These are phyloP conservation scores for Bombus confusus DNA, from an alignment of 1,140 invertebrate species.

Conservation along the genomic window DNA sequence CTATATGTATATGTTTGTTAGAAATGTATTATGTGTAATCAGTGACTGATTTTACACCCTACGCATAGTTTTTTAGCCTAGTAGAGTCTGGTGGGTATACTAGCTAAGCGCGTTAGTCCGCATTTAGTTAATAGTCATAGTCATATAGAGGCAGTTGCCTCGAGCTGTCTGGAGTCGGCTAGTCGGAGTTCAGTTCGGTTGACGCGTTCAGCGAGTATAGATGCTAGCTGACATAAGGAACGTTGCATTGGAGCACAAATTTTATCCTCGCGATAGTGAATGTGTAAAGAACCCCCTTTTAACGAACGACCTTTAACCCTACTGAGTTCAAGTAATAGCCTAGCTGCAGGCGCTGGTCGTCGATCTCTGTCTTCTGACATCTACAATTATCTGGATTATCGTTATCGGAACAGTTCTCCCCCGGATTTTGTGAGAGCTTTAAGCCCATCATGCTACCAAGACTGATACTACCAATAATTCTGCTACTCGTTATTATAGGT, in stretches of 20 bases:
- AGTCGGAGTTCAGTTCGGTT: slow-evolving; percentile 34
- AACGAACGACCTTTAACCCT: slow-evolving; percentile 54
- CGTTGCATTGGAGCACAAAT: slow-evolving; percentile 29
- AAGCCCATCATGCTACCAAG: slow-evolving; percentile 56
- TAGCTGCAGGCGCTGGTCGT: slow-evolving; percentile 48
- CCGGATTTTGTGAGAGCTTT: slow-evolving; percentile 23
- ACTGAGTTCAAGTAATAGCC: slow-evolving; percentile 35
- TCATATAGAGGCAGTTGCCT: slow-evolving; percentile 38
- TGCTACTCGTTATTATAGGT: slow-evolving; percentile 65
- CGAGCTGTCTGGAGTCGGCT: slow-evolving; percentile 15
- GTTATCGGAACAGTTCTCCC: slow-evolving; percentile 11
- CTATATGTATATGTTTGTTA: neutral
- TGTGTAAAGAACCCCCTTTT: slow-evolving; percentile 33
- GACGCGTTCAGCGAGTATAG: slow-evolving; percentile 39
- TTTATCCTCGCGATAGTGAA: slow-evolving; percentile 38
- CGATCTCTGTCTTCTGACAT: slow-evolving; percentile 39
- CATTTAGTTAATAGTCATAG: slow-evolving; percentile 50
- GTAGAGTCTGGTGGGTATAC: slow-evolving; percentile 21
- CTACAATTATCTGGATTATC: slow-evolving; percentile 50
- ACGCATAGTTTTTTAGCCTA: slow-evolving; percentile 57
- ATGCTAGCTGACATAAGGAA: slow-evolving; percentile 10
- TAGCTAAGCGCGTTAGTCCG: slow-evolving; percentile 43
- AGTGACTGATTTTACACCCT: slow-evolving; percentile 50
- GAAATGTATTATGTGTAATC: neutral
- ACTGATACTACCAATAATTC: slow-evolving; percentile 34